phyloP scores from a whole-genome alignment of 2,113 vertebrate genomes.

The Callorhinus ursinus region DNA sequence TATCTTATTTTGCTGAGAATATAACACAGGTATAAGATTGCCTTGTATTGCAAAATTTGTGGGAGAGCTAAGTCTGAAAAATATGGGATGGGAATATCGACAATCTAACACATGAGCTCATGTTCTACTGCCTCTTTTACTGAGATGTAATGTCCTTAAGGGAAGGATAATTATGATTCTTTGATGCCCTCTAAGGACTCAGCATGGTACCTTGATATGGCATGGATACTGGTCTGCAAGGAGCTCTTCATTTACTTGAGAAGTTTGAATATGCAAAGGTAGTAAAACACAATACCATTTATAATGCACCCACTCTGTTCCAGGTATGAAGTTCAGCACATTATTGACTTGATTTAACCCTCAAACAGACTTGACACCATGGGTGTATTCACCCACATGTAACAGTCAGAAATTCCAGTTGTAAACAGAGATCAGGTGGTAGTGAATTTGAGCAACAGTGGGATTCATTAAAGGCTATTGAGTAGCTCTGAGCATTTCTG shows the following conservation, averaged over 20 bases:
- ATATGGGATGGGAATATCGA: neutral
- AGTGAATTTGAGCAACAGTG: neutral
- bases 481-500: neutral
- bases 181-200: neutral
- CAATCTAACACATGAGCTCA: neutral
- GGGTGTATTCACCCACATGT: neutral
- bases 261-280: neutral
- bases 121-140: neutral
- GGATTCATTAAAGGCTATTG: neutral
- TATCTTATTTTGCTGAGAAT: neutral
- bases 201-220: neutral
- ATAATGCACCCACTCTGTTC: neutral
- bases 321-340: neutral
- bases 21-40: neutral
- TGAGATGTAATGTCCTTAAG: neutral
- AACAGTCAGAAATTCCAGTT: neutral
- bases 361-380: neutral
- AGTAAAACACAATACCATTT: neutral
- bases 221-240: neutral
- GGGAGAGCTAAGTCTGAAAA: neutral
- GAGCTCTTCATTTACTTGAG: neutral
- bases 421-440: neutral
- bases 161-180: neutral
- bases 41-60: neutral
- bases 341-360: neutral